Base-by-base conservation (phyloP, 2,888 invertebrate genomes). In the Chloromyia formosa region DNA sequence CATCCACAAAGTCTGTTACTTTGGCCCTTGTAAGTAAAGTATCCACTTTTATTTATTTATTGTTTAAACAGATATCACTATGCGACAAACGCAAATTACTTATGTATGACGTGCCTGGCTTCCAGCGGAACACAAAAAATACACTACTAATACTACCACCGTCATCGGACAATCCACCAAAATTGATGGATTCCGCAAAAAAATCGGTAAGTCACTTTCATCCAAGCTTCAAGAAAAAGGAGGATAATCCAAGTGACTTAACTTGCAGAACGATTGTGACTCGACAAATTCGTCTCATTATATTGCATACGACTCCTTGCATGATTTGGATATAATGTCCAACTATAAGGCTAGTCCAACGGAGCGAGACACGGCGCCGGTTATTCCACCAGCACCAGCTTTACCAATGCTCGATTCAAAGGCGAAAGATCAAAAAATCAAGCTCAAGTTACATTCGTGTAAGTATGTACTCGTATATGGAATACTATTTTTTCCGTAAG, bases 271-370 rank as follows among this genome's bases (percentile, higher is more conserved):
- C 16, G 53, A 73, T 45, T 35, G 73, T 53, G 61, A 76, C 12
- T 62, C 73, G 23, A 56, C 73, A 27, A 64, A 64, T 18, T 14
- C n/a, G 2, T 35, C 27, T 60, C 12, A 74, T 64, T 62, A 56
- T 49, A 20, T 49, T 56, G 74, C 74, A 58, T 74, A 74, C 14
- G 75, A 75, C 49, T 61, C 68, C 1, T 77, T 83, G 18, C 84
- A 83, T 1, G 84, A 86, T 61, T 85, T 85, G 76, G 86, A 86
- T 76, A 79, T 86, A 45, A 84, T 83, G 2, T 76, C 86, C 5
- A 86, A 86, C 9, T 86, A 86, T 40, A 86, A 86, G 1, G 86
- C 86, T 1, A 86, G 86, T 79, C 86, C 85, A 16, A 84, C 84
- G 12, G 83, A 82, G 77, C 80, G 79, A 1, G 80, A 81, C n/a